Evolutionary conservation across 2,888 invertebrate genomes (phyloP), one percentile per base, ranked within the genome.

Genomic region (Harpalus rubripes): DNA sequence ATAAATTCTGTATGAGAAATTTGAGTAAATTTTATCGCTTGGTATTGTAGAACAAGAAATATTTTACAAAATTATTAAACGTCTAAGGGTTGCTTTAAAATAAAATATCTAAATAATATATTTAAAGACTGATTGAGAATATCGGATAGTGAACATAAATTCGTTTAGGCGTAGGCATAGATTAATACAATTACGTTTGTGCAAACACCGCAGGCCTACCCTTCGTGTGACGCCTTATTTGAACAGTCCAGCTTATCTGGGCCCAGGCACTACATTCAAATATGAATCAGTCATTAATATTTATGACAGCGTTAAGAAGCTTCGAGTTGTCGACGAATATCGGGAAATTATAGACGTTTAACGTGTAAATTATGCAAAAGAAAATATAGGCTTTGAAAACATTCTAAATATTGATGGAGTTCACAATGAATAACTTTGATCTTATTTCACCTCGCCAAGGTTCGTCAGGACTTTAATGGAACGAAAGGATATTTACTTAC

Each of bases 231-330:
- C 15, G 39, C 68, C 39, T 15, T 68, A 56, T 74, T 74, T 74
- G 44, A 44, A 18, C 18, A 74, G 74, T 74, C 74, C 74, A n/a
- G 44, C 74, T 74, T 74, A 74, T 74, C 74, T 74, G 74, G 18
- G 44, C 18, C 52, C 74, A 44, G 18, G 10, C 74, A 68, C 15
- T 26, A 74, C 44, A 56, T 16, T 74, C 44, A 74, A 74, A 44
- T 74, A 56, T 52, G 74, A 74, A 74, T 74, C 74, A 52, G 5
- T 56, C 74, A 74, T 74, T 74, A 52, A 74, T 74, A 74, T 74
- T 74, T 74, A 74, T 74, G 74, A 74, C 52, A 22, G 16, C 22
- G n/a, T 74, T 74, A 52, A 52, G 56, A 74, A 74, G 52, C 16
- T 63, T 22, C 26, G n/a, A 15, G 26, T 26, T 26, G 10, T 7